Evolutionary conservation across 2,888 invertebrate genomes (phyloP).

Genomic region (Heliconius erato): DNA sequence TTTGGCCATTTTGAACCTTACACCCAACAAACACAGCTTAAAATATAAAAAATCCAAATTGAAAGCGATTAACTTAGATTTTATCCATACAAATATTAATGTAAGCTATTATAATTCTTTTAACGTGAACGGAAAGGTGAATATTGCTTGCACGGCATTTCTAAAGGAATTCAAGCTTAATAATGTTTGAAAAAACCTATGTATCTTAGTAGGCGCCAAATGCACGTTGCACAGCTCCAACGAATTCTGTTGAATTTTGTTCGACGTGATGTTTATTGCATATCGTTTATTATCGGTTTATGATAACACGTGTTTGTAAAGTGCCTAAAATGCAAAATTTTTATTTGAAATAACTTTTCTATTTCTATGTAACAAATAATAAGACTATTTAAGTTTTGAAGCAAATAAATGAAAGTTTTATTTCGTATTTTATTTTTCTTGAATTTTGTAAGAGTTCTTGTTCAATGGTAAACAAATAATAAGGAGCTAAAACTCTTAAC

Average conservation of each 20-base stretch:
- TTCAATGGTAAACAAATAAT: slow-evolving; percentile 60
- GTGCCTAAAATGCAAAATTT: slow-evolving; percentile 14
- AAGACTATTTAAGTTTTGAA: background rate
- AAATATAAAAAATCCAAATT: slow-evolving; percentile 42
- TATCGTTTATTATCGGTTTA: slow-evolving; percentile 45
- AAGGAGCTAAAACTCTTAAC: slow-evolving; percentile 55
- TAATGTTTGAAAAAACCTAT: slow-evolving; percentile 77
- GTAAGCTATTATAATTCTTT: slow-evolving; percentile 56
- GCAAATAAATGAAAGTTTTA: background rate
- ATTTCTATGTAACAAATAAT: background rate
- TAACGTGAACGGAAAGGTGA: slow-evolving; percentile 55
- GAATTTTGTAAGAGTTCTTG: slow-evolving; percentile 21
- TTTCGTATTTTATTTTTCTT: slow-evolving; percentile 1
- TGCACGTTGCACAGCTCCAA: slow-evolving; percentile 76
- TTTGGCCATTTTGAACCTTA: slow-evolving; percentile 60
- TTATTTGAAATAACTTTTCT: background rate
- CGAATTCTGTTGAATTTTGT: slow-evolving; percentile 69
- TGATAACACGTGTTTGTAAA: slow-evolving; percentile 34
- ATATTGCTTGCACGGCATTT: slow-evolving; percentile 53
- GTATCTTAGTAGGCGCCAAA: slow-evolving; percentile 82
- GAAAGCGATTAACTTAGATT: slow-evolving; percentile 80
- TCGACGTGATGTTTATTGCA: slow-evolving; percentile 57
- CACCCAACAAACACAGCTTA: slow-evolving; percentile 40
- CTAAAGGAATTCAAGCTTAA: slow-evolving; percentile 76
- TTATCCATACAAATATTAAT: slow-evolving; percentile 63